Evolutionary conservation across 2,888 invertebrate genomes (phyloP).

Genomic region (Sialis lutaria): DNA sequence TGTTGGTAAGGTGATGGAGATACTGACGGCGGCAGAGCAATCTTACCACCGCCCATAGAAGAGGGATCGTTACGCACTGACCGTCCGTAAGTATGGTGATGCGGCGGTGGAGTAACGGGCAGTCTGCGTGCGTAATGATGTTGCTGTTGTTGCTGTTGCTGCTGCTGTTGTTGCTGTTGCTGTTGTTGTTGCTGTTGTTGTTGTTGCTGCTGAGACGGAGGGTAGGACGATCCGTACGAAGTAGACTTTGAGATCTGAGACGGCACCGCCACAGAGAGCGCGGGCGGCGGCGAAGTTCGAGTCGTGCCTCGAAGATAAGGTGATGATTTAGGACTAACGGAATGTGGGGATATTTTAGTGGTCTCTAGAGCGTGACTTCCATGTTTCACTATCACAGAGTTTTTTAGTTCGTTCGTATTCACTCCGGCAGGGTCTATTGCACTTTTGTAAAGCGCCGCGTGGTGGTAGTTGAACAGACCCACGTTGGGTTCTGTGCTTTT

Average conservation of each 20-base stretch:
- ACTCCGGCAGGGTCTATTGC: constrained; percentile 47
- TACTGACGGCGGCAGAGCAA: constrained; percentile 23
- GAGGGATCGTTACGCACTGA: constrained; percentile 7
- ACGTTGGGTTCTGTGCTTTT: constrained; percentile 52
- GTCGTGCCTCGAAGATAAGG: constrained; percentile 27
- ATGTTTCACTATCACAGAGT: constrained; percentile 65
- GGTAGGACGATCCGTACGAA: constrained; percentile 20
- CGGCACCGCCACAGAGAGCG: constrained; percentile 22
- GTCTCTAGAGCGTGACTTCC: constrained; percentile 43
- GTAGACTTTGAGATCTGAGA: constrained; percentile 28
- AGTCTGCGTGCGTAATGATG: constrained; percentile 25
- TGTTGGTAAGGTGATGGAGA: constrained; percentile 35
- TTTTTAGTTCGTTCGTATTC: constrained; percentile 40
- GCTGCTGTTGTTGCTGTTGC: constrained; percentile 28
- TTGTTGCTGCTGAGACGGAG: constrained; percentile 20
- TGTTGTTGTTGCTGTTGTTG: constrained; percentile 18
- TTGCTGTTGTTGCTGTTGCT: constrained; percentile 24
- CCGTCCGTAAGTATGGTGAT: constrained; percentile 16
- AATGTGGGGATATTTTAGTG: constrained; percentile 27
- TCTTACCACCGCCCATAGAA: constrained; percentile 21
- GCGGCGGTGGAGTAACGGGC: constrained; percentile 21
- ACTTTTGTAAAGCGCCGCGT: constrained; percentile 12
- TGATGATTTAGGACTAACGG: constrained; percentile 42
- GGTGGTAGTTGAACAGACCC: constrained; percentile 44
- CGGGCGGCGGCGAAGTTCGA: constrained; percentile 13